Evolutionary conservation across 2,888 invertebrate species (phyloP).

Genomic region (Parnassius glacialis): DNA sequence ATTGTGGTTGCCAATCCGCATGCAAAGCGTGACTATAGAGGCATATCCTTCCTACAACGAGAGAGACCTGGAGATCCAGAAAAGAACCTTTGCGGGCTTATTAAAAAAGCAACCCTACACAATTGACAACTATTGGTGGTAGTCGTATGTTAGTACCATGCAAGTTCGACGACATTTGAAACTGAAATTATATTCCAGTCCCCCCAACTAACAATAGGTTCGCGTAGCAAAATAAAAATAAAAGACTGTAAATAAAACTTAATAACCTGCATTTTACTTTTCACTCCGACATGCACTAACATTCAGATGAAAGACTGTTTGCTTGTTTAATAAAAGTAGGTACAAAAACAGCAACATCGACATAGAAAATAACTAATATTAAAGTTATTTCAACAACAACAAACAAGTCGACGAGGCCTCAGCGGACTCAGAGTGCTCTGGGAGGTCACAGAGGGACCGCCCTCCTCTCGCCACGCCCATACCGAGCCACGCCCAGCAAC

Average conservation of each 20-base stretch:
- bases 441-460: conserved; percentile 68
- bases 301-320: conserved; percentile 12
- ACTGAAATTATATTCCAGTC: no score
- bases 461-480: conserved; percentile 62
- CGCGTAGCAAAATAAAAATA: no score
- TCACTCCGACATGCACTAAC: background rate
- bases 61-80: no score
- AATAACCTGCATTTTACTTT: background rate
- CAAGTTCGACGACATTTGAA: no score
- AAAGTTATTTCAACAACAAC: conserved; percentile 53
- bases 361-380: conserved; percentile 37
- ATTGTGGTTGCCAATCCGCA: no score
- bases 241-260: background rate
- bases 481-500: conserved; percentile 56
- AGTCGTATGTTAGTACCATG: no score
- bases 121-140: no score
- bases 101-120: no score
- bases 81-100: no score
- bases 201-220: no score
- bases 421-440: conserved; percentile 57
- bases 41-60: no score
- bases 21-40: no score
- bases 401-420: conserved; percentile 60
- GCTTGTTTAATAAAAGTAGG: conserved; percentile 11
- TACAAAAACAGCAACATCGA: conserved; percentile 9